These are phyloP conservation scores for Formica selysi DNA, from an alignment of 1,140 invertebrate species.

Conservation along the genomic window DNA sequence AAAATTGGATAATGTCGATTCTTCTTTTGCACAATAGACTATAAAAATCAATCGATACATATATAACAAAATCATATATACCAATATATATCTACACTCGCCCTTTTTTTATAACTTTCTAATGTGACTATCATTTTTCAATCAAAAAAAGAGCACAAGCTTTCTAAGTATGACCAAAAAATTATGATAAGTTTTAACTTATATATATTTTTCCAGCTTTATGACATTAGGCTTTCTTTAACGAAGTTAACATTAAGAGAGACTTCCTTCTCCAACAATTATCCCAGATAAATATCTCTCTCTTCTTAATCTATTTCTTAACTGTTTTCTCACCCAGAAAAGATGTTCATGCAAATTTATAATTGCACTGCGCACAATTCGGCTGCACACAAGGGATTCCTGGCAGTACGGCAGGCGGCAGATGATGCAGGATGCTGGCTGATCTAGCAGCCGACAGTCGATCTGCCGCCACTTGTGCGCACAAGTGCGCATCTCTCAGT, in stretches of 20 bases:
- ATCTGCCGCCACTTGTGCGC: constrained; percentile 69
- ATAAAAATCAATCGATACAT: not conserved
- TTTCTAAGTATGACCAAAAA: not conserved
- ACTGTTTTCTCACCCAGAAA: not conserved
- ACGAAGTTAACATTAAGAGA: constrained; percentile 8
- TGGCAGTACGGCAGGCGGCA: constrained; percentile 81
- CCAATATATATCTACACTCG: too few species aligned
- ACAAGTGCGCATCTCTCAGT: constrained; percentile 73
- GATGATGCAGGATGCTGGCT: constrained; percentile 75
- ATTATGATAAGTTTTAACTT: constrained; percentile 2
- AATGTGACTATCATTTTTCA: not conserved
- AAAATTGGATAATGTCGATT: constrained; percentile 12
- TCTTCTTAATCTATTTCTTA: too few species aligned
- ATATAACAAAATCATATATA: too few species aligned
- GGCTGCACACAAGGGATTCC: constrained; percentile 82
- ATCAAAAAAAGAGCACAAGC: not conserved
- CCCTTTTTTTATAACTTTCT: too few species aligned
- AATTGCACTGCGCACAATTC: constrained; percentile 82
- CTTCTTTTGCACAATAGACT: not conserved
- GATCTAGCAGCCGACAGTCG: constrained; percentile 35
- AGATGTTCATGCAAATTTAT: constrained; percentile 77
- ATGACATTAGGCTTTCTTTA: not conserved
- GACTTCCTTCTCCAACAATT: not conserved
- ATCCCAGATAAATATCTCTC: not conserved
- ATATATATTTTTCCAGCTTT: not conserved